A percentile compares a stretch with the other conserved stretches of the same genome.
Evolutionary conservation across 2,888 invertebrate genomes (phyloP).

Genomic region (Meta bourneti): DNA sequence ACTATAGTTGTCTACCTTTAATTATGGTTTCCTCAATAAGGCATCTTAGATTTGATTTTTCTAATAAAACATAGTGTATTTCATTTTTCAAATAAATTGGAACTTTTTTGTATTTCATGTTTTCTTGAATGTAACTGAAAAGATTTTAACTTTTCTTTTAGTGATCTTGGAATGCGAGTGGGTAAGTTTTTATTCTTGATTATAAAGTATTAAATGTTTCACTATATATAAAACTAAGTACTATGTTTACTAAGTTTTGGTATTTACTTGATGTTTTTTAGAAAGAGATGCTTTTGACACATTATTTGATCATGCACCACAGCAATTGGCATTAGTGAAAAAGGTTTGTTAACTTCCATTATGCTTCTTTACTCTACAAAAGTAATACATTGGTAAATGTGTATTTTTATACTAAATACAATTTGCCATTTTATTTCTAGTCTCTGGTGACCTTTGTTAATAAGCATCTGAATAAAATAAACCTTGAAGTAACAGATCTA

Average conservation of each 20-base stretch:
- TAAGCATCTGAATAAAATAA: constrained; percentile 97
- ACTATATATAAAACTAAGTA: too few species aligned
- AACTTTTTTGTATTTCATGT: neutral
- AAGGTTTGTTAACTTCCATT: constrained; percentile 85
- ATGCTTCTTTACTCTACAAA: neutral
- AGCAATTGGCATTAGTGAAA: constrained; percentile 97
- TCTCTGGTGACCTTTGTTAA: constrained; percentile 99
- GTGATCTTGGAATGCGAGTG: constrained; percentile 94
- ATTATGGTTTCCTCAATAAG: too few species aligned
- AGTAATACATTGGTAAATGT: too few species aligned
- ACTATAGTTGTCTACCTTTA: too few species aligned
- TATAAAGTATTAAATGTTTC: neutral
- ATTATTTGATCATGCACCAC: constrained; percentile 98
- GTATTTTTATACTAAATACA: neutral
- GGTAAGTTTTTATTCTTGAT: constrained; percentile 79
- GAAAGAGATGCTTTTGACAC: constrained; percentile 99
- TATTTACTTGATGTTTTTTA: constrained; percentile 44
- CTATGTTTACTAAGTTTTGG: neutral
- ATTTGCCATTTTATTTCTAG: constrained; percentile 82
- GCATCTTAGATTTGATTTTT: neutral
- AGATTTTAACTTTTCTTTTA: constrained; percentile 78
- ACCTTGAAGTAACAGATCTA: constrained; percentile 95
- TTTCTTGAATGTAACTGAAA: neutral
- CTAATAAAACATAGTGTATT: neutral
- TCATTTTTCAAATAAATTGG: neutral